These are phyloP conservation scores for Toxonevra muliebris DNA, from an alignment of 2,888 invertebrate genomes.

Conservation along the genomic window DNA sequence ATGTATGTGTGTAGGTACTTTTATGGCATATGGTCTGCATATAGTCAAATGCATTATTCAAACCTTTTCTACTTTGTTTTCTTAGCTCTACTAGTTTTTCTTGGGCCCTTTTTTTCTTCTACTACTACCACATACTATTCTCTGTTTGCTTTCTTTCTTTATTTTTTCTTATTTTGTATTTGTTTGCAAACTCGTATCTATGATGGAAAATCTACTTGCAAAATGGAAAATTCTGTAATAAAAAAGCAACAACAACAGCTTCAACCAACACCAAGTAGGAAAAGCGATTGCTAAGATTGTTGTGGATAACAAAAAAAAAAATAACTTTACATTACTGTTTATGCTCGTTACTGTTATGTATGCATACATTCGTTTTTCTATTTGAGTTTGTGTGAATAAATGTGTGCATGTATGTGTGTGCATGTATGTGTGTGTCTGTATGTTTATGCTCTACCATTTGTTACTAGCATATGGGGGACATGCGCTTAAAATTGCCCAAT, in stretches of 20 bases:
- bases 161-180: neutral
- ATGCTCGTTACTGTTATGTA: constrained; percentile 1
- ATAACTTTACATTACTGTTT: constrained; percentile 5
- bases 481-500: constrained; percentile 55
- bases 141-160: constrained; percentile 1
- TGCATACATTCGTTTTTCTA: constrained; percentile 1
- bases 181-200: too few species aligned
- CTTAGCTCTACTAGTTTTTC: too few species aligned
- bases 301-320: neutral
- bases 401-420: constrained; percentile 39
- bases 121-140: too few species aligned
- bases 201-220: too few species aligned
- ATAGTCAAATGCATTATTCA: constrained; percentile 48
- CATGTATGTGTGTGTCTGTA: neutral
- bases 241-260: neutral
- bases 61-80: constrained; percentile 23
- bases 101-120: too few species aligned
- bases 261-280: neutral
- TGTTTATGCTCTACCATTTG: constrained; percentile 23
- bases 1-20: neutral
- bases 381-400: neutral
- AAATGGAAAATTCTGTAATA: constrained; percentile 1
- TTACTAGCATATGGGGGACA: constrained; percentile 44
- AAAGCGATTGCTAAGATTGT: neutral
- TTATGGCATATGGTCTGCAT: constrained; percentile 41